Conservation (phyloP, 2,888 invertebrate genomes). For the Sepiola atlantica region DNA sequence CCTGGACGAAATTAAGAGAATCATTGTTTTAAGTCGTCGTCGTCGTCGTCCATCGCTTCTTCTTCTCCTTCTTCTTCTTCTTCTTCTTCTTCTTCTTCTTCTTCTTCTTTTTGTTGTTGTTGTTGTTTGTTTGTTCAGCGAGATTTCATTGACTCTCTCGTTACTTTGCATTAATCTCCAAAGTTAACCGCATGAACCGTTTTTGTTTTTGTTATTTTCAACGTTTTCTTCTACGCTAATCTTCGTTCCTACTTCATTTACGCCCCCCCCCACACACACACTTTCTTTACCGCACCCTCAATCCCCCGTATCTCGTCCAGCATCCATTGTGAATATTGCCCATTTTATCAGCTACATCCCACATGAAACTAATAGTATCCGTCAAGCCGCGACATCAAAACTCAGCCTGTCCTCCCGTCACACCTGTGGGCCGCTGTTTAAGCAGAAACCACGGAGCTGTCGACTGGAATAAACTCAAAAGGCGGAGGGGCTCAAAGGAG, state of each 20-base stretch:
- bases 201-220: background rate
- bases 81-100: too few relatives aligned
- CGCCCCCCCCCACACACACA: too few relatives aligned
- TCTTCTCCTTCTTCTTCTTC: too few relatives aligned
- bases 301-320: background rate
- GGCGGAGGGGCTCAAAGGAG: background rate
- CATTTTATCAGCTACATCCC: background rate
- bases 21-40: background rate
- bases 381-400: background rate
- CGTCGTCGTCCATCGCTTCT: too few relatives aligned
- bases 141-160: background rate
- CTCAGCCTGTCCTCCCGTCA: background rate
- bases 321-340: background rate
- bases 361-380: conserved; percentile 16
- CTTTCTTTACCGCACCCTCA: background rate
- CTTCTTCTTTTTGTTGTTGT: too few relatives aligned
- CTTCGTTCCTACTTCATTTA: background rate
- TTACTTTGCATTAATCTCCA: background rate
- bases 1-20: background rate
- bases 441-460: background rate
- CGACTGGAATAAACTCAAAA: background rate
- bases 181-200: background rate
- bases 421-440: background rate
- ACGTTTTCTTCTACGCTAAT: background rate
- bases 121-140: background rate